Conservation (phyloP, 1,140 invertebrate genomes). For the Bactericera cockerelli region DNA sequence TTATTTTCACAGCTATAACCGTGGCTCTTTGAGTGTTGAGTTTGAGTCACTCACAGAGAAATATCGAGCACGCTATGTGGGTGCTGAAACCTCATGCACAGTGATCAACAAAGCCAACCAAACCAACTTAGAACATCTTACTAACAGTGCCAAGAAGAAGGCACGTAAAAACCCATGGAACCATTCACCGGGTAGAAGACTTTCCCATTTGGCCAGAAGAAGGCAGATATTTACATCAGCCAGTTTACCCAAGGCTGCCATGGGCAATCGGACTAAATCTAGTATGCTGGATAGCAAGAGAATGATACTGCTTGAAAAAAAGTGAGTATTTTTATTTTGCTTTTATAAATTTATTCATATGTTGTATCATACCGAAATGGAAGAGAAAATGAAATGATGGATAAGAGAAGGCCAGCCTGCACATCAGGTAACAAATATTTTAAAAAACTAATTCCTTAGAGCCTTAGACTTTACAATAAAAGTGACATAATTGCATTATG, state of each 20-base stretch:
- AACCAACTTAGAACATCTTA: slow-evolving; percentile 26
- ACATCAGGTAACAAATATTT: too few relatives aligned
- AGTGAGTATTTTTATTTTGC: too few relatives aligned
- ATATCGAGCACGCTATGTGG: slow-evolving; percentile 43
- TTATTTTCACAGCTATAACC: slow-evolving; percentile 47
- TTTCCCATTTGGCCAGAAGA: slow-evolving; percentile 46
- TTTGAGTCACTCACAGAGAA: slow-evolving; percentile 40
- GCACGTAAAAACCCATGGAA: slow-evolving; percentile 34
- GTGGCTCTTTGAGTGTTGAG: slow-evolving; percentile 39
- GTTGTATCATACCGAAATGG: too few relatives aligned
- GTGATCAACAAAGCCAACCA: slow-evolving; percentile 41
- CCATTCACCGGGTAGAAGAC: slow-evolving; percentile 45
- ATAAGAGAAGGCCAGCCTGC: too few relatives aligned
- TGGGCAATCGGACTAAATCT: not conserved
- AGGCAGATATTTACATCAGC: slow-evolving; percentile 45
- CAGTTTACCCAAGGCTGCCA: slow-evolving; percentile 28
- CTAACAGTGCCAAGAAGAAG: slow-evolving; percentile 37
- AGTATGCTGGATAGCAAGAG: slow-evolving; percentile 21
- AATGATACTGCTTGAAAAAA: slow-evolving; percentile 35
- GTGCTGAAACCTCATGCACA: slow-evolving; percentile 45
- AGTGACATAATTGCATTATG: too few relatives aligned
- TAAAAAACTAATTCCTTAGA: too few relatives aligned
- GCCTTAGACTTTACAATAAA: too few relatives aligned
- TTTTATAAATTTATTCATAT: too few relatives aligned
- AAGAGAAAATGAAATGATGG: too few relatives aligned